These are phyloP conservation scores for Apodemus sylvaticus DNA, from an alignment of 2,113 vertebrate species.

Conservation along the genomic window DNA sequence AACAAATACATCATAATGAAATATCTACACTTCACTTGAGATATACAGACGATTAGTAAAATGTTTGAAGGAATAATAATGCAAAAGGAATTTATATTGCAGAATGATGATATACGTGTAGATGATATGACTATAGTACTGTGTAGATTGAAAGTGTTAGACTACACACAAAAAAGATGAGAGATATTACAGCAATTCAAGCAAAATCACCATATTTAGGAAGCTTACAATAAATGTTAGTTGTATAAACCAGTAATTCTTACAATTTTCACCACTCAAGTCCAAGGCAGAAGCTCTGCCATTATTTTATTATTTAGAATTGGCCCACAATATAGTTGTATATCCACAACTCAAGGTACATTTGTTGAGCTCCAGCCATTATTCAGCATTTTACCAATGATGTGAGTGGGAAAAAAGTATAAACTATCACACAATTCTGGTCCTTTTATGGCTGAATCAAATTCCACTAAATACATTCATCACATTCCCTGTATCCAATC, in stretches of 20 bases:
- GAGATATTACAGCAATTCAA: not conserved
- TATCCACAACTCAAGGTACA: not conserved
- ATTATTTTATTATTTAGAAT: conserved; percentile 52
- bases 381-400: not conserved
- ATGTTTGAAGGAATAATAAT: not conserved
- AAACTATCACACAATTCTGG: not conserved
- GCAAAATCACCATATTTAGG: not conserved
- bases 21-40: not conserved
- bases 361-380: not conserved
- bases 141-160: not conserved
- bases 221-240: not conserved
- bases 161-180: not conserved
- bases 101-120: not conserved
- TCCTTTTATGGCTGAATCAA: not conserved
- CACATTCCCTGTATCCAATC: not conserved
- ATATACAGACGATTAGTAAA: not conserved
- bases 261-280: conserved; percentile 19
- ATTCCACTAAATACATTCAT: not conserved
- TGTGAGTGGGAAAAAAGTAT: not conserved
- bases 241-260: conserved; percentile 34
- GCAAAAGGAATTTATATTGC: not conserved
- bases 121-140: not conserved
- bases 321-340: not conserved
- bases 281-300: not conserved
- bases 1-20: not conserved